phyloP scores from a whole-genome alignment of 2,113 vertebrate species.

The Epinephelus lanceolatus region DNA sequence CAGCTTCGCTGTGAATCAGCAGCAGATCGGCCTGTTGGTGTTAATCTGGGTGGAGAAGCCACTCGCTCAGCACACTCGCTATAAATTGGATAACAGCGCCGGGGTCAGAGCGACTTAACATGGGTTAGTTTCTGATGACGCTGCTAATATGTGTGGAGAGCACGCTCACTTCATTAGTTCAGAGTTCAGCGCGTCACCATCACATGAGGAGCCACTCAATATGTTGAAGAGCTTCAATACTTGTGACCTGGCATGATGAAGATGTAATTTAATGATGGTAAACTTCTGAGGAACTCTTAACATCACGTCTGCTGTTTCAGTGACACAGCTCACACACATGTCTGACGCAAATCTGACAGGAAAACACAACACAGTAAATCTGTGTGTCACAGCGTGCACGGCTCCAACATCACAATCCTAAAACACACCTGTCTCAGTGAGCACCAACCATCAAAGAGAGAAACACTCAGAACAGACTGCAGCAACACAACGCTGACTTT shows the following conservation, averaged over 20 bases:
- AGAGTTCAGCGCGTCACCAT: not conserved
- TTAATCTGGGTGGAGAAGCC: constrained; percentile 55
- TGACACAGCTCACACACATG: not conserved
- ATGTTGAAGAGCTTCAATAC: not conserved
- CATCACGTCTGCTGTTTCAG: not conserved
- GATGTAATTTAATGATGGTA: not conserved
- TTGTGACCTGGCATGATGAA: not conserved
- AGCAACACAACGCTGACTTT: not conserved
- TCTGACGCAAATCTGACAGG: not conserved
- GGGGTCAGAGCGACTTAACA: constrained; percentile 47
- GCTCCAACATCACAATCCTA: constrained; percentile 4
- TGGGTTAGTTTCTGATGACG: constrained; percentile 52
- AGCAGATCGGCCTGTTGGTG: constrained; percentile 35
- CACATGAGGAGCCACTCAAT: not conserved
- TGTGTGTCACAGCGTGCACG: not conserved
- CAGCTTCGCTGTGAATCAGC: constrained; percentile 42
- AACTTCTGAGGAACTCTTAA: constrained; percentile 24
- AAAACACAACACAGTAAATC: not conserved
- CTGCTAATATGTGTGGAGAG: constrained; percentile 38
- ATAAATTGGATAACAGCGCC: constrained; percentile 53
- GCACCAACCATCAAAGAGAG: constrained; percentile 20
- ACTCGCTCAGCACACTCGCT: constrained; percentile 15
- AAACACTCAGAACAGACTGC: constrained; percentile 27
- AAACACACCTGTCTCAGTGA: constrained; percentile 44
- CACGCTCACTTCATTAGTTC: constrained; percentile 27